Evolutionary conservation across 2,113 vertebrate species (phyloP), one percentile per base, ranked within the genome.

Genomic region (Oreochromis tanganicae): DNA sequence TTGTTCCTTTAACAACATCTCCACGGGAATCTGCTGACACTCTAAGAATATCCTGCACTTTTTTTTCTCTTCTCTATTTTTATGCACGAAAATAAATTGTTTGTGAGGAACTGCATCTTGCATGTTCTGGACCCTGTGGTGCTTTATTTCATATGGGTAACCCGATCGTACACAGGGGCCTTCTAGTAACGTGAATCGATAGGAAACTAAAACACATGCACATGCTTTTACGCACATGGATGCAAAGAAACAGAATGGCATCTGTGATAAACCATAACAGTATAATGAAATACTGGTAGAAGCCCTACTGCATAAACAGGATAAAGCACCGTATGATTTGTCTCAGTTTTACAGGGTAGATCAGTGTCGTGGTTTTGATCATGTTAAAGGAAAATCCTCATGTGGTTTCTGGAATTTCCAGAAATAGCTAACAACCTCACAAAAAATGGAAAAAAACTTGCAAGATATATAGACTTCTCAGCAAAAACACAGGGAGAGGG

Each of bases 361-460:
- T 87, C 52, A 82, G 21, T 41, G 38, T 52, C 84, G 14, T 48
- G 32, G 55, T 87, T 92, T 89, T 89, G 92, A 93, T 91, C 85
- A 89, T 11, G 34, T 83, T 85, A 82, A 81, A 81, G 80, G 78
- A 50, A 57, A 59, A 90, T 75, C 24, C 16, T 14, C 21, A 21
- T 86, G 81, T 36, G 21, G 6, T 85, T 59, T 57, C 27, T 92
- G 87, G 48, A 83, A 90, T 89, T 89, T 89, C 41, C 2, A 2
- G 2, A 82, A 61, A 81, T 57, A 73, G 21, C 71, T 75, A 75
- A 32, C 24, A 71, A 59, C 8, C 9, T 36, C n/a, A 27, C 38
- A 66, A 66, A 66, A 46, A 2, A 73, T 46, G 38, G 38, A 78
- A 52, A 50, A 27, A 52, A 71, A 43, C 38, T 17, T 3, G 21